Evolutionary conservation across 2,797 vertebrate species (phyloP), one percentile per base, ranked within the genome.

Genomic region (Peromyscus melanophrys): DNA sequence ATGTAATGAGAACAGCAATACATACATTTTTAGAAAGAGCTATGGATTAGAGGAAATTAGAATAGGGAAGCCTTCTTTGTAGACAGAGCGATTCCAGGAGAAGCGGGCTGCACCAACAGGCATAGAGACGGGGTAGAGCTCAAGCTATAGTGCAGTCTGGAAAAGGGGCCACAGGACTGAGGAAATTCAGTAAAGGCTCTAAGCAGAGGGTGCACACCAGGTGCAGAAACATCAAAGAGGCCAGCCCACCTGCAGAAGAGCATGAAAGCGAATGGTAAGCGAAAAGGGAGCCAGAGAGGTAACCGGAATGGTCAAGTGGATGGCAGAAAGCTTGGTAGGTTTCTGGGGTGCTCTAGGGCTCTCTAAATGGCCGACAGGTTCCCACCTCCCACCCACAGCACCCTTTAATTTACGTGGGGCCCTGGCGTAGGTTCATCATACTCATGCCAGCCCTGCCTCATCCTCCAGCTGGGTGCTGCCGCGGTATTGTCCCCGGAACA

Each of bases 1-100:
- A 59, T 2, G 9, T 37, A 65, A 92, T 14, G 12, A n/a, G 27
- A 21, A 63, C 57, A 61, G 25, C 29, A 17, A 46, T 63, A n/a
- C 27, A 65, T 40, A 55, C 37, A 8, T 52, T 85, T 85, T 91
- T 82, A 86, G 71, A 89, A 84, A 63, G 67, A 34, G 21, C 27
- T 67, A 21, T 49, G 29, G 40, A 73, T 10, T 65, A 92, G 75
- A 77, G 94, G n/a, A 87, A 89, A 27, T 17, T 23, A 71, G 37
- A 52, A 40, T 65, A 27, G 34, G 40, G 16, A 49, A 12, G 14
- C 40, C 90, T 94, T 85, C 88, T 10, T 59, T 55, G 55, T 61
- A 49, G 63, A 49, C 6, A n/a, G 29, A 34, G 73, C 29, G 1
- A 34, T 87, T 69, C n/a, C 19, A 19, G 19, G 2, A 78, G 57